Percentiles rank a stretch among this genome's conserved stretches.
Evolutionary conservation across 92 coral and sea anemone species (phyloP).

Genomic region (Phenganax marumi): DNA sequence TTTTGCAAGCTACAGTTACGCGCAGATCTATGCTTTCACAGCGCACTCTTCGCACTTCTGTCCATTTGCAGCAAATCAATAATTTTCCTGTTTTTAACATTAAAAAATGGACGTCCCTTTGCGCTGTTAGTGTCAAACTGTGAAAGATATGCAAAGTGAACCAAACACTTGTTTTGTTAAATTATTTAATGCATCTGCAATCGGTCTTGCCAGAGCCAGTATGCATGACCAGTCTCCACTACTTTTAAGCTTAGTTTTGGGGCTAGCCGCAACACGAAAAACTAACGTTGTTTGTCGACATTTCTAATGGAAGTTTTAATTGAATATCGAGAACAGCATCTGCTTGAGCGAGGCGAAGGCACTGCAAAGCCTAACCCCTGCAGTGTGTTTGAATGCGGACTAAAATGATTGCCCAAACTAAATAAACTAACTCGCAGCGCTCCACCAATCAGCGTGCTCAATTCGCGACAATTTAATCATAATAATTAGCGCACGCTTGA

Average conservation of each 20-base stretch:
- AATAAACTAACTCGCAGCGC: slow-evolving; percentile 30
- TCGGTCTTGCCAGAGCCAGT: not conserved
- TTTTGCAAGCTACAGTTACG: not conserved
- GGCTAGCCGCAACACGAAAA: slow-evolving; percentile 13
- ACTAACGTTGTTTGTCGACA: slow-evolving; percentile 6
- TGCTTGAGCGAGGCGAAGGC: slow-evolving; percentile 27
- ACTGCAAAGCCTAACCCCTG: slow-evolving; percentile 32
- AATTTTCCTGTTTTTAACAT: slow-evolving; percentile 20
- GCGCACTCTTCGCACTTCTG: not conserved
- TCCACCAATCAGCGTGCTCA: slow-evolving; percentile 23
- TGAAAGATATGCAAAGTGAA: slow-evolving; percentile 34
- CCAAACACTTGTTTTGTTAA: slow-evolving; percentile 37
- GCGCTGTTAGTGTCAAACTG: slow-evolving; percentile 43
- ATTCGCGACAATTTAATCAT: slow-evolving; percentile 40
- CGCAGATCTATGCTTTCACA: not conserved
- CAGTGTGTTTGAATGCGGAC: slow-evolving; percentile 43
- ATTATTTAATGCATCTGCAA: slow-evolving; percentile 38
- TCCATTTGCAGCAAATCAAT: slow-evolving; percentile 20
- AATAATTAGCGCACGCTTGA: slow-evolving; percentile 39
- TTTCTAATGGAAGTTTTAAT: slow-evolving; percentile 6
- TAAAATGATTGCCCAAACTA: slow-evolving; percentile 40
- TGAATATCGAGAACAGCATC: slow-evolving; percentile 27
- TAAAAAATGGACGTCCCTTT: slow-evolving; percentile 23
- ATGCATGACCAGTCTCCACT: too few species aligned
- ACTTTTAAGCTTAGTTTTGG: not conserved